Conservation (phyloP, 1,140 invertebrate genomes). For the Apis cerana region DNA sequence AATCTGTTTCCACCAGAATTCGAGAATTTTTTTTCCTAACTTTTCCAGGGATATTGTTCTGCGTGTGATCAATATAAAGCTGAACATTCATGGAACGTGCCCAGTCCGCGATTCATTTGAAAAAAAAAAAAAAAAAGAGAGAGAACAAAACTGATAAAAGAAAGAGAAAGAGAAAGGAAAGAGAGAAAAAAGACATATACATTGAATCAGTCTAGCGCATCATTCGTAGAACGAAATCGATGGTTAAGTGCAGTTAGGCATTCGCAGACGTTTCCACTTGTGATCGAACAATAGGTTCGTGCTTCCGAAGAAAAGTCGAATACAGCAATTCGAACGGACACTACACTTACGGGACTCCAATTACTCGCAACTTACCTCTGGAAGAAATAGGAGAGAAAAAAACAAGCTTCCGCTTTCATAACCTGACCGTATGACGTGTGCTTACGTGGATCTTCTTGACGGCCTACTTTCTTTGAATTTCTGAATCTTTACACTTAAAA, state of each 20-base stretch:
- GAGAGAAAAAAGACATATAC: neutral
- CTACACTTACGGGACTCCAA: slow-evolving; percentile 13
- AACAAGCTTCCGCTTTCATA: slow-evolving; percentile 21
- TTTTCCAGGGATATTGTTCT: slow-evolving; percentile 15
- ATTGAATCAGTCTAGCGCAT: slow-evolving; percentile 6
- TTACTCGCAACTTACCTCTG: slow-evolving; percentile 16
- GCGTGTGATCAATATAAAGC: slow-evolving; percentile 45
- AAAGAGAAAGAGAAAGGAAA: neutral
- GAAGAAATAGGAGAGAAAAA: neutral
- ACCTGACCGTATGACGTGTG: slow-evolving; percentile 26
- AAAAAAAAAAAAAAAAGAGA: neutral
- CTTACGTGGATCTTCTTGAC: slow-evolving; percentile 6
- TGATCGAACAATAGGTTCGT: slow-evolving; percentile 4
- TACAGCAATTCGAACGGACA: slow-evolving; percentile 20
- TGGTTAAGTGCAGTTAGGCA: slow-evolving; percentile 14
- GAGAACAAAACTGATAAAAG: neutral
- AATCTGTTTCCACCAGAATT: slow-evolving; percentile 36
- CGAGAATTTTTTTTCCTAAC: slow-evolving; percentile 17
- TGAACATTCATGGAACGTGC: slow-evolving; percentile 24
- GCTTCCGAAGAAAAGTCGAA: slow-evolving; percentile 44
- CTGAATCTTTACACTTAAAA: neutral
- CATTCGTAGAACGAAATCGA: slow-evolving; percentile 21
- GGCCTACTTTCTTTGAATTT: neutral
- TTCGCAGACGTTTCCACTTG: slow-evolving; percentile 18
- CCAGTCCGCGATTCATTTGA: slow-evolving; percentile 5